These are phyloP conservation scores for Emydoidea blandingii DNA, from an alignment of 2,797 vertebrate species.

Conservation along the genomic window DNA sequence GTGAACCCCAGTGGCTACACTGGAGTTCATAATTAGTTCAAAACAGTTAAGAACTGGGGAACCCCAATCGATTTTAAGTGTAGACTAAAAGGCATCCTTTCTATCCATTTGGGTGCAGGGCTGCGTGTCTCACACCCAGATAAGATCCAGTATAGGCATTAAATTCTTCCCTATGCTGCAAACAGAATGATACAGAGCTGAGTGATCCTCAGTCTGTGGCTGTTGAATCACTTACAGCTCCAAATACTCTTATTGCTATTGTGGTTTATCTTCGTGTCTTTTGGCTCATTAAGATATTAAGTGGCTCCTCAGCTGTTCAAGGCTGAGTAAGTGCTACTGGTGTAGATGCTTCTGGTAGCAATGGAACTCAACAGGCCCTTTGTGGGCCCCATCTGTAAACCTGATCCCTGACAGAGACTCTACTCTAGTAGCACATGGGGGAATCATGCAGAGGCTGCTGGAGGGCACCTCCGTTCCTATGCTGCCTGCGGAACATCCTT, in stretches of 20 bases:
- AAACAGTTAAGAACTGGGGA: not conserved
- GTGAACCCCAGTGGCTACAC: not conserved
- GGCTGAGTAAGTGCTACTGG: rapidly evolving
- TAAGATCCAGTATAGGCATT: rapidly evolving
- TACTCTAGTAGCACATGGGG: not conserved
- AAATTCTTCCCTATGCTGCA: not conserved
- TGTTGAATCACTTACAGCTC: not conserved
- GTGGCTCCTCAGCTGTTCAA: not conserved
- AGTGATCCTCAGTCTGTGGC: not conserved
- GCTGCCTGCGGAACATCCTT: not conserved
- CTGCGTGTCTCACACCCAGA: rapidly evolving
- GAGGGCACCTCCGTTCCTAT: not conserved
- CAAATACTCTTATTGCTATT: not conserved
- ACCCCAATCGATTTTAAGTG: rapidly evolving
- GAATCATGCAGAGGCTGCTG: not conserved
- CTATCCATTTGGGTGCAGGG: not conserved
- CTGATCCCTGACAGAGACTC: not conserved
- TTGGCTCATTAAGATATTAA: not conserved
- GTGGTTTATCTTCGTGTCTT: not conserved
- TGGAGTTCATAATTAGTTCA: not conserved
- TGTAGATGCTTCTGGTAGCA: not conserved
- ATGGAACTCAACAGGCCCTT: not conserved
- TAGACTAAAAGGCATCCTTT: not conserved
- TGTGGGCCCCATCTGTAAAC: not conserved
- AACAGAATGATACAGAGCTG: not conserved